These are phyloP conservation scores for Megalops atlanticus DNA, from an alignment of 2,113 vertebrate species.

Conservation along the genomic window DNA sequence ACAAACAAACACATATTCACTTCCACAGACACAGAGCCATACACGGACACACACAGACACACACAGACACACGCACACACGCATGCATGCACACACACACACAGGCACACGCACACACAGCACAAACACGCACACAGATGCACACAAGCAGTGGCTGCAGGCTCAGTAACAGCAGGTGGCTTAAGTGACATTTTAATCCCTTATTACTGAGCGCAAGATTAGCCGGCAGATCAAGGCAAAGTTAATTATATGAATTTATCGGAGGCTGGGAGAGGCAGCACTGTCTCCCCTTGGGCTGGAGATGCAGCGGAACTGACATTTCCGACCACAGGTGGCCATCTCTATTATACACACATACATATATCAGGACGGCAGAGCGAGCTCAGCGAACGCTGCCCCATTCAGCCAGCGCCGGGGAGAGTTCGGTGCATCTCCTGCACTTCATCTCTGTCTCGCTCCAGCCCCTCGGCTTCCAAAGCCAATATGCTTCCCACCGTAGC, in stretches of 20 bases:
- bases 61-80: conserved; percentile 15
- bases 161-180: conserved; percentile 76
- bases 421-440: conserved; percentile 48
- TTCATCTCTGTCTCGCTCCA: conserved; percentile 68
- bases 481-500: conserved; percentile 73
- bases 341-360: conserved; percentile 21
- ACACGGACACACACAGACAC: conserved; percentile 12
- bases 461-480: conserved; percentile 72
- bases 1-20: conserved; percentile 36
- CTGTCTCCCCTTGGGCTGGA: conserved; percentile 55
- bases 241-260: conserved; percentile 81
- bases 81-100: conserved; percentile 20
- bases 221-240: conserved; percentile 76
- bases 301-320: conserved; percentile 28
- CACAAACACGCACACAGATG: not conserved
- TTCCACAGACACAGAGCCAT: not conserved
- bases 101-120: conserved; percentile 39
- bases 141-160: conserved; percentile 58
- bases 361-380: not conserved
- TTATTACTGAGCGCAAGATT: conserved; percentile 78
- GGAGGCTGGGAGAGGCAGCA: conserved; percentile 65
- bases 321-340: conserved; percentile 25
- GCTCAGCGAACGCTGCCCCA: not conserved
- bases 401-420: conserved; percentile 29
- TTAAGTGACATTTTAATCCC: conserved; percentile 79